phyloP scores from a whole-genome alignment of 1,140 invertebrate genomes.

The Drosophila nigrodunni region DNA sequence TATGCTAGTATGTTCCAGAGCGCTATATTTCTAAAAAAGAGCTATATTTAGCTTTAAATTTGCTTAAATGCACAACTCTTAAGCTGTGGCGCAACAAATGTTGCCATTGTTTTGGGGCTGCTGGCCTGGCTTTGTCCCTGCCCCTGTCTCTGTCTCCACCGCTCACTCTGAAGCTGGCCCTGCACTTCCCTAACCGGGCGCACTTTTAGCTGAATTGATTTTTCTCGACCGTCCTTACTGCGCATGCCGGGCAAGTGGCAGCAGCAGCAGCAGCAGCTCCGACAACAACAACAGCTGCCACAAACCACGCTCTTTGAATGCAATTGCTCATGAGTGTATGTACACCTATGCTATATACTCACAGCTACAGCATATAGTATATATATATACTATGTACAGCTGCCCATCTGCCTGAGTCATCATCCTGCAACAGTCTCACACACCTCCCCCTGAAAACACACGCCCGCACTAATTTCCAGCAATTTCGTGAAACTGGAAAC shows the following conservation, averaged over 20 bases:
- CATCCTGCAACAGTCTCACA: conserved; percentile 14
- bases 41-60: no score
- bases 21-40: no score
- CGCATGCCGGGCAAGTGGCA: conserved; percentile 73
- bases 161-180: conserved; percentile 23
- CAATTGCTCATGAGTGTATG: conserved; percentile 33
- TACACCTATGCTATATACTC: neutral
- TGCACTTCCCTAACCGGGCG: conserved; percentile 72
- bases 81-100: conserved; percentile 59
- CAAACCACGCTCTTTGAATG: conserved; percentile 43
- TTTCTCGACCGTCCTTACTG: conserved; percentile 72
- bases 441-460: conserved; percentile 3
- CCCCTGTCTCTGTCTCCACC: neutral
- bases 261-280: conserved; percentile 14
- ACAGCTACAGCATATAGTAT: neutral
- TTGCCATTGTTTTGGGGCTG: conserved; percentile 43
- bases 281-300: conserved; percentile 20
- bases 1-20: no score
- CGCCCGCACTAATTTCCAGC: conserved; percentile 37
- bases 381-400: conserved; percentile 23
- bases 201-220: conserved; percentile 84
- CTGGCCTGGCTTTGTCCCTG: conserved; percentile 5
- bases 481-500: conserved; percentile 38
- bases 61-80: no score
- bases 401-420: conserved; percentile 50